Percentiles rank a stretch among this genome's conserved stretches.
phyloP scores from a whole-genome alignment of 2,113 vertebrate genomes.

The Coryphaenoides rupestris region DNA sequence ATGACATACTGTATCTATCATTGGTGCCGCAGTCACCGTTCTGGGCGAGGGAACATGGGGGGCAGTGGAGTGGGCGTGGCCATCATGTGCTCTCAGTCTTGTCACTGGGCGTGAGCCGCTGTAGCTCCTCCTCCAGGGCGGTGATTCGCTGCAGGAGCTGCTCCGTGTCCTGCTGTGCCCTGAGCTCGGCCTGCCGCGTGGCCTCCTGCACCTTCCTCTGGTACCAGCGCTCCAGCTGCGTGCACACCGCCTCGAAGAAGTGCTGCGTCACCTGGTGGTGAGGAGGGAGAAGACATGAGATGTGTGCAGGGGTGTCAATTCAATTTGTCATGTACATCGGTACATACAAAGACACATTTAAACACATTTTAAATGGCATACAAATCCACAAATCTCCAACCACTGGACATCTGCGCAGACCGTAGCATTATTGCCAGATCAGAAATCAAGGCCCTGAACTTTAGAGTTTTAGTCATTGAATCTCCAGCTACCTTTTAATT shows the following conservation, averaged over 20 bases:
- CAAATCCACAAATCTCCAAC: too few species aligned
- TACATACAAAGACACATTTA: too few species aligned
- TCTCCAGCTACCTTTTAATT: too few species aligned
- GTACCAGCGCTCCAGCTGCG: constrained; percentile 91
- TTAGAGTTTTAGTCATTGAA: too few species aligned
- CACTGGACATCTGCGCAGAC: too few species aligned
- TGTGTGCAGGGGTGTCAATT: too few species aligned
- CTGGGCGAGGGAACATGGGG: background rate
- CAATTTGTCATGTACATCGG: too few species aligned
- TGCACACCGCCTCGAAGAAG: constrained; percentile 88
- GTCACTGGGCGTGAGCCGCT: constrained; percentile 76
- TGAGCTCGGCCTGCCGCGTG: constrained; percentile 75
- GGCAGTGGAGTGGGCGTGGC: background rate
- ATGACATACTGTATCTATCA: background rate
- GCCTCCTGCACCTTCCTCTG: constrained; percentile 84
- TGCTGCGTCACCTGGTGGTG: constrained; percentile 77
- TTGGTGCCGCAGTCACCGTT: background rate
- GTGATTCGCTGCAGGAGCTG: constrained; percentile 78
- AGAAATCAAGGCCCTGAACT: too few species aligned
- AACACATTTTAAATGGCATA: too few species aligned
- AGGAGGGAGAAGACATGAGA: background rate
- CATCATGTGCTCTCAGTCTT: constrained; percentile 54
- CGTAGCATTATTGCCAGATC: too few species aligned
- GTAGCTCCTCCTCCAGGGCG: constrained; percentile 83
- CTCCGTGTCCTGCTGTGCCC: constrained; percentile 76